Evolutionary conservation across 2,113 vertebrate genomes (phyloP), one percentile per base, ranked within the genome.

Genomic region (Gallinago undulata): DNA sequence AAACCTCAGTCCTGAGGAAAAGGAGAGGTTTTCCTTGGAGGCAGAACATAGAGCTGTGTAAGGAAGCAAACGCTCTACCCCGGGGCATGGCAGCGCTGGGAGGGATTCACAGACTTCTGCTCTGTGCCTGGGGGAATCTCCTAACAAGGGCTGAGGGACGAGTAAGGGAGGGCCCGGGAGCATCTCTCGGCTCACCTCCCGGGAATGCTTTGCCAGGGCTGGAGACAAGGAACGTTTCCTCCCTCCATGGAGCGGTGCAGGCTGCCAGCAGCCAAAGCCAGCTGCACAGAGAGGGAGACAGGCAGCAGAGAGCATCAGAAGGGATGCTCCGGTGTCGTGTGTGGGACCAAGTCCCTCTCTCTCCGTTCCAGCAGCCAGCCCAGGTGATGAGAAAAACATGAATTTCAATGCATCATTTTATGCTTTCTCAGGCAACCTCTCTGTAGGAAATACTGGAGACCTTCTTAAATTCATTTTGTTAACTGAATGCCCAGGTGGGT

Each of bases 31-130:
- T 94, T 78, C 48, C 64, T 51, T 90, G 73, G 50, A 72, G 64
- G 84, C 37, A 82, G 68, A 83, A 53, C 19, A 41, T n/a, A 16
- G 69, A 70, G 51, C 77, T 68, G 56, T 15, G 31, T 47, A 67
- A 75, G 35, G 53, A 35, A 92, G 33, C 13, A 70, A 39, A 30
- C 0, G 1, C 13, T 78, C n/a, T 41, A 4, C 75, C 83, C 13
- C 0, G 0, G 30, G 39, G 45, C 48, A 45, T 27, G 53, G 76
- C 22, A 88, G 53, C 57, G 7, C 39, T 0, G 0, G 18, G 51
- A 63, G 50, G 60, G 47, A 60, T 78, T 78, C 83, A 33, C 47
- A 0, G 4, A 2, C 25, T 82, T n/a, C 23, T 74, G 37, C 56
- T 72, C 56, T 25, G 35, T 35, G 73, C 64, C 41, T 1, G 0